Base-by-base conservation (phyloP, 1,140 invertebrate species). In the Gryllus bimaculatus region DNA sequence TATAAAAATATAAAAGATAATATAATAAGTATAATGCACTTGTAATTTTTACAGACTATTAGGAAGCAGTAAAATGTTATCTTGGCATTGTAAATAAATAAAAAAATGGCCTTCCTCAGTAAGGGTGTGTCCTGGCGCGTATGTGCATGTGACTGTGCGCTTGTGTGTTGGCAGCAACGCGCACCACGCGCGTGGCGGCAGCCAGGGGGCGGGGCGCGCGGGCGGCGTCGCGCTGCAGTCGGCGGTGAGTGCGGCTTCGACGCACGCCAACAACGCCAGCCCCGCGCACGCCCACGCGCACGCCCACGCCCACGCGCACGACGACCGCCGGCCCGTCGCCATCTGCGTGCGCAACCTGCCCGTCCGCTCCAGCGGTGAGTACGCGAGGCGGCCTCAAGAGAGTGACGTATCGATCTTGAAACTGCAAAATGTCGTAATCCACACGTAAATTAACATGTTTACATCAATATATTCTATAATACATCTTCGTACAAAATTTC, bases 271-370 rank as follows among this genome's bases (percentile, higher is more conserved):
- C 80, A 86, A 86, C 81, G 86, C 79, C 83, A 85, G 87, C 84
- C 84, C 85, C 81, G 84, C 86, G 80, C 86, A 87, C 79, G 88
- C 89, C 82, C 86, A 90, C 81, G 49, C 8, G 8, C 8, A 15
- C 49, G 49, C 54, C 2, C 26, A 39, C 26, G 10, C 54, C 10
- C 54, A 66, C 54, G 18, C 10, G 10, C 26, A 39, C 26, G 92
- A 93, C 83, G 93, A 95, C 82, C 89, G 92, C 80, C 87, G 92
- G 80, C 93, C 94, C 54, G 86, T 96, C 80, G 96, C 95, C 74
- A 97, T 98, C 83, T 96, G 95, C 87, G 96, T 98, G 77, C 90
- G 93, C 82, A 97, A 97, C 86, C 87, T 98, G 81, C 96, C 96
- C 79, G 89, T 93, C 75, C 89, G 96, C 82, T 98, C 96, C 81